These are phyloP conservation scores for Pelodytes ibericus DNA, from an alignment of 2,797 vertebrate species.

Conservation along the genomic window DNA sequence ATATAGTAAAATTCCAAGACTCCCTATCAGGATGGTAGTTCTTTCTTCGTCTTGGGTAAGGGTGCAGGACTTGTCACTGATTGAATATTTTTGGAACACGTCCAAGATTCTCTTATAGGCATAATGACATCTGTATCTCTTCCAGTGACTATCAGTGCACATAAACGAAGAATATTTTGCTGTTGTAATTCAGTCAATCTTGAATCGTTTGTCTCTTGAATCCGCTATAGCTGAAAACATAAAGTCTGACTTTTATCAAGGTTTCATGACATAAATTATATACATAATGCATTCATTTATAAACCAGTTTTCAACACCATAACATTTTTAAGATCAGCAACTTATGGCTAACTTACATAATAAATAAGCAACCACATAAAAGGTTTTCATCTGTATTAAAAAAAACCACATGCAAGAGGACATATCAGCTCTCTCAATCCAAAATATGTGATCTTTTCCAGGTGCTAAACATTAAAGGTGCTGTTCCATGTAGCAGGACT, in stretches of 20 bases:
- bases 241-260: background rate
- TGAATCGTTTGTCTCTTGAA: background rate
- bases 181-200: slow-evolving; percentile 12
- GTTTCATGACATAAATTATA: background rate
- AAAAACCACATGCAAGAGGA: too few relatives aligned
- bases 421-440: too few relatives aligned
- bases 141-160: background rate
- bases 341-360: too few relatives aligned
- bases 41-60: background rate
- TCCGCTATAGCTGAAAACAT: background rate
- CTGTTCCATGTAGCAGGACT: too few relatives aligned
- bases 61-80: background rate
- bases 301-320: too few relatives aligned
- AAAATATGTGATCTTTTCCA: too few relatives aligned
- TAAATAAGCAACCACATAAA: too few relatives aligned
- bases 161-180: background rate
- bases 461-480: too few relatives aligned
- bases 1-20: background rate
- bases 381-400: too few relatives aligned
- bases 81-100: background rate
- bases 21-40: background rate
- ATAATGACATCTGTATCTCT: background rate
- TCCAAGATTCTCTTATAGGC: background rate
- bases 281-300: too few relatives aligned
- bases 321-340: too few relatives aligned